These are phyloP conservation scores for Tragelaphus buxtoni DNA, from an alignment of 2,113 vertebrate species.

Conservation along the genomic window DNA sequence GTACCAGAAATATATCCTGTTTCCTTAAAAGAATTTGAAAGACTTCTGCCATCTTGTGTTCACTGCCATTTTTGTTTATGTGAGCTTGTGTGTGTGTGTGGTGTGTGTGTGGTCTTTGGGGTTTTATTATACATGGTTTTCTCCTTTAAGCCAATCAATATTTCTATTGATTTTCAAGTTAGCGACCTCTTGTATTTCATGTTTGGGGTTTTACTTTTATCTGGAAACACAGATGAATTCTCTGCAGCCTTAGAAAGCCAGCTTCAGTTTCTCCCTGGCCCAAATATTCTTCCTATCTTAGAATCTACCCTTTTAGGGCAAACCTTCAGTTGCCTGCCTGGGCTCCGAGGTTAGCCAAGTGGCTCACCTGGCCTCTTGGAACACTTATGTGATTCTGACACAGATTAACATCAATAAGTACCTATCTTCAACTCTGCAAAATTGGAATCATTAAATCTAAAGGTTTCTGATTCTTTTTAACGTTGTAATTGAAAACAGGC, in stretches of 20 bases:
- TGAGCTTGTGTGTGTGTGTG: not conserved
- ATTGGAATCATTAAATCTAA: not conserved
- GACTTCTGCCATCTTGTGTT: not conserved
- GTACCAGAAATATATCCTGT: not conserved
- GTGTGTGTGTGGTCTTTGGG: not conserved
- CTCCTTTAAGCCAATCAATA: not conserved
- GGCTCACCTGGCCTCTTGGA: not conserved
- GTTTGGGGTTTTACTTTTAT: not conserved
- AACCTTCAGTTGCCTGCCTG: not conserved
- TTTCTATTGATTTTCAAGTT: conserved; percentile 17
- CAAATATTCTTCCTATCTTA: not conserved
- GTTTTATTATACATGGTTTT: not conserved
- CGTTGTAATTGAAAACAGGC: not conserved
- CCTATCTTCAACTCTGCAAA: not conserved
- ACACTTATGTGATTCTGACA: not conserved
- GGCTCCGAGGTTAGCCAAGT: not conserved
- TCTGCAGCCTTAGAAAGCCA: not conserved
- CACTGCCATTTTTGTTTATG: not conserved
- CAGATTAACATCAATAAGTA: not conserved
- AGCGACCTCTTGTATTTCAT: not conserved
- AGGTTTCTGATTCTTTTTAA: not conserved
- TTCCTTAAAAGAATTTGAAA: not conserved
- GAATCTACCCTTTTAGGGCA: not conserved
- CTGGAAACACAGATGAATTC: not conserved
- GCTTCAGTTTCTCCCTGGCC: not conserved